Base-by-base conservation (phyloP, 2,888 invertebrate species). In the Metopia argyrocephala region DNA sequence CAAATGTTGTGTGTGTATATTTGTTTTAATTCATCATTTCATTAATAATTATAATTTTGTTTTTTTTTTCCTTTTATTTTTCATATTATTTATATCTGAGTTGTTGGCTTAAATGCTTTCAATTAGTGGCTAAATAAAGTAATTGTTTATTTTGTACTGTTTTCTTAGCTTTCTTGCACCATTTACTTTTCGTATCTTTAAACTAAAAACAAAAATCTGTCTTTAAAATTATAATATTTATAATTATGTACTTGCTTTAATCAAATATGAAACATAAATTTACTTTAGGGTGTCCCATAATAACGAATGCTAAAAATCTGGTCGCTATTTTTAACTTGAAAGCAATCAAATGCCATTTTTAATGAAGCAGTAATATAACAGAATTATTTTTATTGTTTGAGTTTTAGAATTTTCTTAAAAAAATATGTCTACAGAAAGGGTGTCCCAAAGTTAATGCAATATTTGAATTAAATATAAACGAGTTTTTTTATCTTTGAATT, bases 41-140 rank as follows among this genome's bases (percentile, higher is more conserved):
- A 38, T 75, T 78, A 78, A 75, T 70, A 50, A 64, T 68, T 64
- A 50, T 50, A 54, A 38, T 76, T 68, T 38, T 76, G 28, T 57
- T 18, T 28, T 12, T 25, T 15, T 27, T 62, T 69, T 48, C 20
- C 18, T n/a, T 18, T 38, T 38, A 12, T 38, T 38, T 38, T 12
- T 38, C 4, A 15, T 59, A 52, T 66, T 52, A 52, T 31, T 48
- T 56, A 38, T 38, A 48, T 62, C 9, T 28, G 31, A 59, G 15
- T 2, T 54, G 23, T 27, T n/a, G 38, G 3, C 28, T 46, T 27
- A 68, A 46, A 62, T 48, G 54, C 15, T 56, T 48, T 21, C 65
- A 70, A 65, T 69, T 65, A 73, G 23, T 61, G 50, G 31, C 9
- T 46, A 59, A 70, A 73, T 75, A 62, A 73, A 69, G 64, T 65